phyloP scores from a whole-genome alignment of 2,797 vertebrate genomes.

The Chromis chromis region DNA sequence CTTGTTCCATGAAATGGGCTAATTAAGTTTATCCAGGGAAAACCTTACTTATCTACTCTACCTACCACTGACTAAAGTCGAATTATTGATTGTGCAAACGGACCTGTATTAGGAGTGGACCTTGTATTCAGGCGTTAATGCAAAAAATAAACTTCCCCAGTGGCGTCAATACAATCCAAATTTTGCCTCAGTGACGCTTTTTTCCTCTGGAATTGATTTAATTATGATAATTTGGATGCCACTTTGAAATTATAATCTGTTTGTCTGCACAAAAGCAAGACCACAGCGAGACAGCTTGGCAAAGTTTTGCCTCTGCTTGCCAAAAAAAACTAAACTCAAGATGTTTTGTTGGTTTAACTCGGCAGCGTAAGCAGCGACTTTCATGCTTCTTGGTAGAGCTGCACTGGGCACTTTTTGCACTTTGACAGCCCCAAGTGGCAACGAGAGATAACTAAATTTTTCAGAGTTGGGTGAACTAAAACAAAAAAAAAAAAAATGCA shows the following conservation, averaged over 20 bases:
- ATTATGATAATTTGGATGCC: slow-evolving; percentile 30
- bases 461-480: slow-evolving; percentile 4
- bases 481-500: background rate
- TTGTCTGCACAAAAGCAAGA: slow-evolving; percentile 22
- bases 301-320: slow-evolving; percentile 28
- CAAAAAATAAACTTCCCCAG: slow-evolving; percentile 18
- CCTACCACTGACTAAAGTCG: slow-evolving; percentile 1
- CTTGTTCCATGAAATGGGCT: slow-evolving; percentile 43
- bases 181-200: background rate
- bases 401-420: slow-evolving; percentile 35
- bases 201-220: slow-evolving; percentile 29
- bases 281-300: background rate
- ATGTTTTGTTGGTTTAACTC: slow-evolving; percentile 21
- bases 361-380: slow-evolving; percentile 5
- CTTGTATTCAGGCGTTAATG: slow-evolving; percentile 20
- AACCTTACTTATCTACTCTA: slow-evolving; percentile 22
- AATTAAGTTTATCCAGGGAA: slow-evolving; percentile 55
- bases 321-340: slow-evolving; percentile 38
- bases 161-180: slow-evolving; percentile 20
- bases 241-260: slow-evolving; percentile 39
- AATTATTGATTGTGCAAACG: slow-evolving; percentile 42
- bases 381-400: slow-evolving; percentile 12
- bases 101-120: slow-evolving; percentile 7
- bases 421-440: slow-evolving; percentile 30
- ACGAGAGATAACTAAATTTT: background rate